A percentile compares a stretch with the other conserved stretches of the same genome.
phyloP scores from a whole-genome alignment of 2,888 invertebrate genomes.

The Trimorus sp. region DNA sequence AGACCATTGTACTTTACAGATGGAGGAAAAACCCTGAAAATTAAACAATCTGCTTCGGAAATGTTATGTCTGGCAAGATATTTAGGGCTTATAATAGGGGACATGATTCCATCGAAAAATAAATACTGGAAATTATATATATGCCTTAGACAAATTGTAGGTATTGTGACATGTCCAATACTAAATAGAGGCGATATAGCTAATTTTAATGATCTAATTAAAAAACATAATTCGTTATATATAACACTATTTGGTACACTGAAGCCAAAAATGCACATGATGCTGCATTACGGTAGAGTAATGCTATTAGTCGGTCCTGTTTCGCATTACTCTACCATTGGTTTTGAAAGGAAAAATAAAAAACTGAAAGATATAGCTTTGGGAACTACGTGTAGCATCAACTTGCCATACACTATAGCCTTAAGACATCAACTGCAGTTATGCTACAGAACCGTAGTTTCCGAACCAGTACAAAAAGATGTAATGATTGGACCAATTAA shows the following conservation, averaged over 20 bases:
- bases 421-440: slow-evolving; percentile 27
- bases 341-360: slow-evolving; percentile 47
- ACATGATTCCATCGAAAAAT: background rate
- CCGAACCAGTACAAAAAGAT: background rate
- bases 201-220: slow-evolving; percentile 12
- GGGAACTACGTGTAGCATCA: slow-evolving; percentile 35
- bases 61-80: background rate
- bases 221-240: slow-evolving; percentile 39
- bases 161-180: slow-evolving; percentile 34
- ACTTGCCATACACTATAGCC: slow-evolving; percentile 42
- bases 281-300: slow-evolving; percentile 24
- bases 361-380: slow-evolving; percentile 48
- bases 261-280: slow-evolving; percentile 48
- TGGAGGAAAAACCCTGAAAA: background rate
- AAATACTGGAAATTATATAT: slow-evolving; percentile 1
- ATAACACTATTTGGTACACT: slow-evolving; percentile 39
- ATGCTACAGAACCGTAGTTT: background rate
- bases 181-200: slow-evolving; percentile 35
- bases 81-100: slow-evolving; percentile 4
- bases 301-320: slow-evolving; percentile 37
- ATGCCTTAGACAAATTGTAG: slow-evolving; percentile 36
- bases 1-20: too few species aligned
- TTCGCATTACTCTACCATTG: slow-evolving; percentile 46
- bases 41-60: slow-evolving; percentile 4
- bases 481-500: background rate